Base-by-base conservation (phyloP, 2,113 vertebrate species). In the Oostethus manadensis region DNA sequence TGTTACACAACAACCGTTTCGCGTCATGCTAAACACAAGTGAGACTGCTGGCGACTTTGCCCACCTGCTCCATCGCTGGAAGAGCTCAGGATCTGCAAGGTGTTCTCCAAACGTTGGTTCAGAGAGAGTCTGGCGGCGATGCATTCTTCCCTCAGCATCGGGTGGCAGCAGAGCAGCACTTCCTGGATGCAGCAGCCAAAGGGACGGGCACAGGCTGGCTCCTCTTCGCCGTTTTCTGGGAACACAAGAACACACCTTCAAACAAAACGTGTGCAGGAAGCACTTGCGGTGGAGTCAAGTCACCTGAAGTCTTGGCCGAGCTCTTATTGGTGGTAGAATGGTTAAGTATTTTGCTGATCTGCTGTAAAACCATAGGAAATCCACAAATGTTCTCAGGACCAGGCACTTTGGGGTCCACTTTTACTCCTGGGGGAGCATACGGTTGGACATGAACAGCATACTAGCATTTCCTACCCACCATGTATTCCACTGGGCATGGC, bases 261-360 rank as follows among this genome's bases (percentile, higher is more conserved):
- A n/a, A 22, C 42, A 44, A 14, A 29, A n/a, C 8, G 20, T 17
- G 22, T 22, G 1, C 20, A 54, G 51, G 13, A 26, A 23, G 48
- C 8, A 42, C 29, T 18, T 11, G 8, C 4, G 10, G 7, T 26
- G 8, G 7, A 6, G 20, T 43, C 14, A 4, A 44, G 44, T 77
- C 70, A 96, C 94, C 93, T 77, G 90, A 11, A 18, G 38, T 68
- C 83, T 93, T 94, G 51, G 80, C 78, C 0, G 90, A 88, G 50
- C 85, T 88, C 50, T 90, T 89, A 33, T 86, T 83, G 0, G 59
- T 66, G 6, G 62, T 68, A 20, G 87, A 86, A 58, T 92, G 93
- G 72, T 91, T 97, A 60, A 98, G 88, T 78, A 98, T 91, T 89
- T 93, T 98, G 88, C 79, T 93, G 77, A 98, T 90, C 84, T 94